Conservation (phyloP, 2,888 invertebrate genomes). For the Dromius quadrimaculatus region DNA sequence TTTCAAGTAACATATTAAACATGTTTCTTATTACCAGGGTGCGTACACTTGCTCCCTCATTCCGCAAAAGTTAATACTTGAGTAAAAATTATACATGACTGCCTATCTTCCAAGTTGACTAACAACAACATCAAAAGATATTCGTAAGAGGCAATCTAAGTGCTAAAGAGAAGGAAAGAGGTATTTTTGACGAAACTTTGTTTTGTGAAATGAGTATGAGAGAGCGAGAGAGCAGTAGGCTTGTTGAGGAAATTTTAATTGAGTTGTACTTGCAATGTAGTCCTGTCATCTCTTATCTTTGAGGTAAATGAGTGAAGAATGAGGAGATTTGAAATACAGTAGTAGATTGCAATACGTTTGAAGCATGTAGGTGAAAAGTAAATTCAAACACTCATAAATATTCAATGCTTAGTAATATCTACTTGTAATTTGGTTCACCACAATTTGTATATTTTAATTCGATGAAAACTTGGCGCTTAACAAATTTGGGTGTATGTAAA, state of each 20-base stretch:
- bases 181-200: slow-evolving; percentile 19
- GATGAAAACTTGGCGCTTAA: slow-evolving; percentile 32
- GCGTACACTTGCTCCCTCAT: background rate
- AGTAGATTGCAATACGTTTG: too few relatives aligned
- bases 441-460: slow-evolving; percentile 39
- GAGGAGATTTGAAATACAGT: too few relatives aligned
- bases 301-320: slow-evolving; percentile 11
- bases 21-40: background rate
- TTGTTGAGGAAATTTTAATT: slow-evolving; percentile 59
- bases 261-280: slow-evolving; percentile 60
- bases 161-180: background rate
- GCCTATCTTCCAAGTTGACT: background rate
- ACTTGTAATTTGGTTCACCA: slow-evolving; percentile 28
- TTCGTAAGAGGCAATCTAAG: slow-evolving; percentile 19
- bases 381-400: slow-evolving; percentile 37
- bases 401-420: slow-evolving; percentile 21
- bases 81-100: slow-evolving; percentile 37
- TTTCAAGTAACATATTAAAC: background rate
- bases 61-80: background rate
- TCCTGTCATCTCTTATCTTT: slow-evolving; percentile 61
- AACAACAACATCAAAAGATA: slow-evolving; percentile 22
- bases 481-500: too few relatives aligned
- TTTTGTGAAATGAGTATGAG: background rate
- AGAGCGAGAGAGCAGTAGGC: background rate
- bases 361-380: slow-evolving; percentile 2